Percentiles rank a stretch among this genome's conserved stretches.
Conservation (phyloP, 2,113 vertebrate genomes). For the Henicopernis longicauda region DNA sequence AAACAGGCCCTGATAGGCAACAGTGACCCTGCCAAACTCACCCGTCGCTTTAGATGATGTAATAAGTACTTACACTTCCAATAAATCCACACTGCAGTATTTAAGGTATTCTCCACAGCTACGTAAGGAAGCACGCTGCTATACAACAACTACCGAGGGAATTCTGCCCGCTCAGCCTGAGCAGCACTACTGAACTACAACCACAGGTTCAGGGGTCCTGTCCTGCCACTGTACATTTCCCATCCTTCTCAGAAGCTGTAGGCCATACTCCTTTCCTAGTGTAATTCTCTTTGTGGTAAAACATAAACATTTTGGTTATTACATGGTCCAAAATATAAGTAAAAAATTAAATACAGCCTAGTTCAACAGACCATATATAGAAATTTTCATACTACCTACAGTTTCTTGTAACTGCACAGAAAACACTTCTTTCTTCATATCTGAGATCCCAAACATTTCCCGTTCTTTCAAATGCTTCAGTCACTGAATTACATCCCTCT, state of each 20-base stretch:
- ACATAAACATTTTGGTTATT: background rate
- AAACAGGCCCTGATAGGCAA: background rate
- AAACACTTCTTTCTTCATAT: background rate
- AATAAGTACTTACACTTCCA: background rate
- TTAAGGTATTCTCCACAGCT: background rate
- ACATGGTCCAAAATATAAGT: background rate
- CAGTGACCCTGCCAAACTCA: background rate
- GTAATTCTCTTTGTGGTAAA: background rate
- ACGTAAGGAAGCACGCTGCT: background rate
- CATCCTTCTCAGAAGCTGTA: background rate
- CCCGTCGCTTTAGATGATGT: background rate
- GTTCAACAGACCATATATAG: background rate
- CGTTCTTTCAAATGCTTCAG: background rate
- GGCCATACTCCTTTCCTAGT: background rate
- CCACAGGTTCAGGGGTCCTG: background rate
- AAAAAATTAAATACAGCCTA: background rate
- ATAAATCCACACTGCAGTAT: background rate
- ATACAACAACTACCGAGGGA: background rate
- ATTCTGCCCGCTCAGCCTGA: background rate
- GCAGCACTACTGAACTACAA: background rate
- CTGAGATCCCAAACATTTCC: background rate
- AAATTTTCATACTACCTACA: background rate
- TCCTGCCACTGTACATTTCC: background rate
- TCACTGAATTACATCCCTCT: background rate
- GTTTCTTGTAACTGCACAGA: background rate